Conservation (phyloP, 1,140 invertebrate species). For the Helicoverpa armigera region DNA sequence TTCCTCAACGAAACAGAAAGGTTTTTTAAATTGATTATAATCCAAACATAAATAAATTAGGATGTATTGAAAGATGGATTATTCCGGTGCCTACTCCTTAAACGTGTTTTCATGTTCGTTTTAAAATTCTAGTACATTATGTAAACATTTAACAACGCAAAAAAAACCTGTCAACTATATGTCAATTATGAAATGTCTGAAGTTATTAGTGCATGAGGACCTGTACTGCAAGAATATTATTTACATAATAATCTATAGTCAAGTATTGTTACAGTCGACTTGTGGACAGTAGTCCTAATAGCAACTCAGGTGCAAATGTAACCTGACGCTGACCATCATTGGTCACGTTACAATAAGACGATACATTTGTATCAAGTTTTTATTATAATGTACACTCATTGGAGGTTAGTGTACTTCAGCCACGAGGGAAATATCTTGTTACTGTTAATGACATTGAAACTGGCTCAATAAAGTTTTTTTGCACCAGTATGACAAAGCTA, state of each 20-base stretch:
- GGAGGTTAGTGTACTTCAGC: conserved; percentile 34
- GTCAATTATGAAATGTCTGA: conserved; percentile 8
- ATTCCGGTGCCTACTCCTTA: no score
- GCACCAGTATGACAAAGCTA: background rate
- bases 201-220: conserved; percentile 29
- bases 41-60: no score
- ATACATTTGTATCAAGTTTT: conserved; percentile 51
- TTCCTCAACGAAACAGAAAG: no score
- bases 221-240: background rate
- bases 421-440: conserved; percentile 23
- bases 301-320: conserved; percentile 54
- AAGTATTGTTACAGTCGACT: conserved; percentile 33
- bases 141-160: background rate
- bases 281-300: conserved; percentile 16
- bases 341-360: conserved; percentile 55
- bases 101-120: no score
- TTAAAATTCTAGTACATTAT: conserved; percentile 1
- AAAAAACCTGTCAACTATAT: background rate
- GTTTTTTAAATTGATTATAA: no score
- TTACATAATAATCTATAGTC: conserved; percentile 31
- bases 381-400: conserved; percentile 31
- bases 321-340: conserved; percentile 56
- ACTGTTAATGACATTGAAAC: conserved; percentile 29
- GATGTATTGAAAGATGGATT: no score
- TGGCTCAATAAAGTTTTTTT: background rate